A percentile compares a stretch with the other conserved stretches of the same genome.
Evolutionary conservation across 2,888 invertebrate genomes (phyloP).

Genomic region (Byasa hedistus): DNA sequence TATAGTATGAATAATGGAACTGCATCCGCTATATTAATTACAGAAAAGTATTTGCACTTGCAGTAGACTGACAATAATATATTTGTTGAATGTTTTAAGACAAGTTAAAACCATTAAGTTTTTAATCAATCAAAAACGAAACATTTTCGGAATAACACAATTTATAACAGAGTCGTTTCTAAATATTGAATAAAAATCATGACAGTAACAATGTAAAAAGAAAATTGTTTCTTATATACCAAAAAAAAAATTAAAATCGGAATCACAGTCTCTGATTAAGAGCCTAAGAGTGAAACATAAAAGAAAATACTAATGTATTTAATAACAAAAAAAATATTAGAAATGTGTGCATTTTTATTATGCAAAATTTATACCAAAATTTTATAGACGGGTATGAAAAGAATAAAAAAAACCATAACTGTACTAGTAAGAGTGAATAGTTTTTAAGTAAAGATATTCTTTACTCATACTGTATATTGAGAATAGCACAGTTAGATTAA

Average conservation of each 20-base stretch:
- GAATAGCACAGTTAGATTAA: background rate
- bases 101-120: no score
- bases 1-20: conserved; percentile 30
- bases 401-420: background rate
- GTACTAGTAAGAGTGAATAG: background rate
- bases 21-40: background rate
- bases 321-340: background rate
- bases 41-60: background rate
- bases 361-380: background rate
- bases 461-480: background rate
- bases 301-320: background rate
- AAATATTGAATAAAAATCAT: background rate
- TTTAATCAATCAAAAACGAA: no score
- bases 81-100: no score
- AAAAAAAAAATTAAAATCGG: background rate
- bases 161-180: no score
- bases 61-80: background rate
- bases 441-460: background rate
- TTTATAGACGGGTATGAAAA: background rate
- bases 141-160: no score
- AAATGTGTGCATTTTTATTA: background rate
- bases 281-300: background rate
- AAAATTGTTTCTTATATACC: background rate
- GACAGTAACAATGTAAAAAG: background rate
- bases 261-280: background rate